Evolutionary conservation across 1,140 invertebrate genomes (phyloP).

Genomic region (Schlechtendalia chinensis): DNA sequence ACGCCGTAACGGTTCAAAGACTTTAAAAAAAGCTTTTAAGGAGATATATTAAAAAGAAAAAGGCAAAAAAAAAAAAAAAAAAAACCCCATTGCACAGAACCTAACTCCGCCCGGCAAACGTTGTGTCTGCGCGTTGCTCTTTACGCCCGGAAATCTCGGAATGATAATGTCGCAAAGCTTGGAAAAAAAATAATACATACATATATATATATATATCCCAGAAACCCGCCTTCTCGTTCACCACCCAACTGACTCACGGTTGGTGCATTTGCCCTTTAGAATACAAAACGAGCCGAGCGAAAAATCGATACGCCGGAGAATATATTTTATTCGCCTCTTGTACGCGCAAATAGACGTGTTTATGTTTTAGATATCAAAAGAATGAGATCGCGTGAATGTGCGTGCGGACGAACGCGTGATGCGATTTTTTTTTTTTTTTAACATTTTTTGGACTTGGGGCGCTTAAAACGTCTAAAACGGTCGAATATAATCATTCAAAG

Average conservation of each 20-base stretch:
- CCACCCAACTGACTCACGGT: not conserved
- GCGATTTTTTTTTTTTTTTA: too few species aligned
- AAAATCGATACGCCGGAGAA: slow-evolving; percentile 34
- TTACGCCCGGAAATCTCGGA: slow-evolving; percentile 47
- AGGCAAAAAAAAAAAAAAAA: too few species aligned
- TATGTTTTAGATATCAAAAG: too few species aligned
- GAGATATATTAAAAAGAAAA: slow-evolving; percentile 47
- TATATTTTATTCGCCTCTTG: not conserved
- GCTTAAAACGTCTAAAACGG: too few species aligned
- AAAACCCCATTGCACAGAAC: not conserved
- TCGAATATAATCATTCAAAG: too few species aligned
- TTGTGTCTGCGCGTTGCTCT: slow-evolving; percentile 48
- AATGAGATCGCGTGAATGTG: too few species aligned
- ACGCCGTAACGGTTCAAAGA: slow-evolving; percentile 43
- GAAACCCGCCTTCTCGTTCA: not conserved
- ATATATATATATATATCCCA: too few species aligned
- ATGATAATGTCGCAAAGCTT: slow-evolving; percentile 42
- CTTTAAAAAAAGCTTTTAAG: slow-evolving; percentile 50
- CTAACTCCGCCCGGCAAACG: slow-evolving; percentile 43
- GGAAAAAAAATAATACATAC: too few species aligned
- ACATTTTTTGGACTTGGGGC: too few species aligned
- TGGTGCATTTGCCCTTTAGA: slow-evolving; percentile 9
- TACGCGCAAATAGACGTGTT: too few species aligned
- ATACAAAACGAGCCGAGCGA: slow-evolving; percentile 2
- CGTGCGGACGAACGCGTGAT: too few species aligned